Base-by-base conservation (phyloP, 2,113 vertebrate species). In the Ardeotis arabs region DNA sequence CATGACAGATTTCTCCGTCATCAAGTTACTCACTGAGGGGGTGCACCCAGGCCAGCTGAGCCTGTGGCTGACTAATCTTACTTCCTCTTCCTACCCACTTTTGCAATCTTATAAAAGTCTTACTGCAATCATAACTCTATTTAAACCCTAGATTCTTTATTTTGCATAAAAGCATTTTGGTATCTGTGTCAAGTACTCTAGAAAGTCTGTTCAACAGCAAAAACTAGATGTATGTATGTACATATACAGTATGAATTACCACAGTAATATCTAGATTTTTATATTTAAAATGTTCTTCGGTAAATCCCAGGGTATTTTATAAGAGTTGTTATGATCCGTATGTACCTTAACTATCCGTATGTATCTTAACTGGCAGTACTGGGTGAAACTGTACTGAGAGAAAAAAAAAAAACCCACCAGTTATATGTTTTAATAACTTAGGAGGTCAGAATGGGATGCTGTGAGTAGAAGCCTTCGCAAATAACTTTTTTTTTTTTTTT, bases 61-160 rank as follows among this genome's bases (percentile, higher is more conserved):
- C 55, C 37, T 70, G 41, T n/a, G 52, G 17, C 69, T 96, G 94
- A 96, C 70, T 96, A 85, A 94, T 94, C 64, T 81, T 63, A 93
- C 62, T 96, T 92, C 88, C 90, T 94, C 39, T 24, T 95, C 58
- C 59, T 72, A 53, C 33, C 25, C 35, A 2, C 10, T 29, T 85
- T 77, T 67, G 79, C 72, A 78, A 56, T 84, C 83, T 81, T 56
- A 35, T 0, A 44, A 49, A 87, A 72, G 49, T 76, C 64, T 62
- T 68, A 35, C 31, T 39, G 72, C 66, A 80, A 66, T 88, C 50
- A 60, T 37, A 80, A 56, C 22, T 60, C 56, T 50, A 12, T 64
- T 87, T 81, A 59, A 79, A 75, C 9, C 15, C 18, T 45, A 59
- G 47, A 44, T 44, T 81, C 29, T 72, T 78, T 68, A 44, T 64